Conservation (phyloP, 2,113 vertebrate species). For the Ceyx cyanopectus region DNA sequence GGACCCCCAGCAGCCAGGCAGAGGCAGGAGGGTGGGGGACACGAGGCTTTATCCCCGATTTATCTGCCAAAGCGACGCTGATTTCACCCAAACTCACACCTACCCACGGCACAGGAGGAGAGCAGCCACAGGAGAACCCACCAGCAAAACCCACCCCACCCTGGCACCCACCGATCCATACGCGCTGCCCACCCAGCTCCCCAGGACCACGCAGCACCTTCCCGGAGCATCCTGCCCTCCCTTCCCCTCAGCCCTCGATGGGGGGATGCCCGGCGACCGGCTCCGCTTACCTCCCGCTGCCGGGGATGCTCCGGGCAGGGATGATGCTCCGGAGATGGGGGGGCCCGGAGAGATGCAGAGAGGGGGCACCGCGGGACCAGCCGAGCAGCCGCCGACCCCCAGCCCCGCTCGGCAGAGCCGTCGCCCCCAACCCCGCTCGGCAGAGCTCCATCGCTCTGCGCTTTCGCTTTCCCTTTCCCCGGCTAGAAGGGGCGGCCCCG, state of each 20-base stretch:
- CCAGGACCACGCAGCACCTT: neutral
- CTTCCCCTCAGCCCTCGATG: neutral
- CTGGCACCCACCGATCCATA: neutral
- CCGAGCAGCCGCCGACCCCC: neutral
- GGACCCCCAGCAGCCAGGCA: neutral
- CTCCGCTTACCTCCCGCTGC: neutral
- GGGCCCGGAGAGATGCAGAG: too few species aligned
- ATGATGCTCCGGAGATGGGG: neutral
- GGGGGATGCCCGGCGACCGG: neutral
- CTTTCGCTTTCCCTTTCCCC: slow-evolving; percentile 28
- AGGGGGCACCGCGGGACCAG: neutral
- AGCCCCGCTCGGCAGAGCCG: neutral
- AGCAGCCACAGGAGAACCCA: too few species aligned
- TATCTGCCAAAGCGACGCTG: fast-evolving
- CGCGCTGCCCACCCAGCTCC: fast-evolving
- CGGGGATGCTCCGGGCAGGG: neutral
- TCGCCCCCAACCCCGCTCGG: neutral
- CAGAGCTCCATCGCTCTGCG: neutral
- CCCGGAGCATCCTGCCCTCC: neutral
- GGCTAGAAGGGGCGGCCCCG: neutral
- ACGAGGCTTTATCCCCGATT: fast-evolving
- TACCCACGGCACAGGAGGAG: neutral
- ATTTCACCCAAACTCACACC: neutral
- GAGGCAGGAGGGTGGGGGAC: too few species aligned
- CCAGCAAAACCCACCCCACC: neutral